phyloP scores from a whole-genome alignment of 2,888 invertebrate genomes.

The Cantharis nigra region DNA sequence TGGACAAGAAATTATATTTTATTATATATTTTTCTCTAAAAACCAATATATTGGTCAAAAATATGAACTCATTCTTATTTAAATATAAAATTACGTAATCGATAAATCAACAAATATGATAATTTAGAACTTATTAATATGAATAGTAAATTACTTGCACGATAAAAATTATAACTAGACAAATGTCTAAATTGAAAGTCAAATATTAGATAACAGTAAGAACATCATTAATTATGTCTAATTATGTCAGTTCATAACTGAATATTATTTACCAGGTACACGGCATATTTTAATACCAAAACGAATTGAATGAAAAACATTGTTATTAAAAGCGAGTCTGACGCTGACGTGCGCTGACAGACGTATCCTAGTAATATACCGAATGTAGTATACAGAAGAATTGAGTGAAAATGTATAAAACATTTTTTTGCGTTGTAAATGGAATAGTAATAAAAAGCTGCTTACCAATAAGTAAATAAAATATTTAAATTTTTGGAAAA shows the following conservation, averaged over 20 bases:
- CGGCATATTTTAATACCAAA: no score
- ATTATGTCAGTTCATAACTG: not conserved
- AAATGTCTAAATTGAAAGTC: not conserved
- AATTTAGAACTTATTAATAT: not conserved
- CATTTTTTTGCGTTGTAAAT: no score
- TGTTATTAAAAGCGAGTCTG: no score
- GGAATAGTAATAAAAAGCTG: no score
- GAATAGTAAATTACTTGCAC: not conserved
- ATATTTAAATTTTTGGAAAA: no score
- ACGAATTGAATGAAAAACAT: no score
- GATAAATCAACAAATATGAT: not conserved
- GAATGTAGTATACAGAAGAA: no score
- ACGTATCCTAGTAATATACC: no score
- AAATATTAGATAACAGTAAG: not conserved
- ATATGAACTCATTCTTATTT: not conserved
- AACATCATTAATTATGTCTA: not conserved
- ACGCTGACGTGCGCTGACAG: no score
- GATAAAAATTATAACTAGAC: not conserved
- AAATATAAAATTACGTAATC: not conserved
- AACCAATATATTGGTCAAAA: not conserved
- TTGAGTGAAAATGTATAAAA: no score
- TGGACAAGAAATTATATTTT: not conserved
- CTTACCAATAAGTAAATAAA: no score
- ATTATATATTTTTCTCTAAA: not conserved
- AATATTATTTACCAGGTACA: no score